Base-by-base conservation (phyloP, 2,888 invertebrate genomes). In the Cecidostiba fungosa region DNA sequence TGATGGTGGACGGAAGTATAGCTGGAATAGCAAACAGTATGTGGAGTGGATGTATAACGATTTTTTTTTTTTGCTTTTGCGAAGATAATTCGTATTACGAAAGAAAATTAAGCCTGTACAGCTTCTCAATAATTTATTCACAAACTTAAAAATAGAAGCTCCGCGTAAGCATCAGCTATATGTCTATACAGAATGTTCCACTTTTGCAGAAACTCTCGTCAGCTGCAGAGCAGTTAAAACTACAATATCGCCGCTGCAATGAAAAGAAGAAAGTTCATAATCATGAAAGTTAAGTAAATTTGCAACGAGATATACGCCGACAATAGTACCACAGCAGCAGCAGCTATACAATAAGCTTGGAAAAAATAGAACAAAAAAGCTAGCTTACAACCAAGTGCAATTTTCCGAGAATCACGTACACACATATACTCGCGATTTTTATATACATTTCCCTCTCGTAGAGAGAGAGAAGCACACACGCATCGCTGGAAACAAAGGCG, bases 281-380 rank as follows among this genome's bases (percentile, higher is more conserved):
- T 82, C 76, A 82, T 74, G 47, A 82, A 76, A 82, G 82, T 82
- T 76, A 69, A 76, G 82, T 23, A 76, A 82, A 82, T 76, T 32
- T 26, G 29, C 32, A 43, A 23, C 76, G 62, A n/a, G n/a, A n/a
- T 70, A 16, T 47, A 6, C 16, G 26, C n/a, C 72, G n/a, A 72
- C 72, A 72, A 74, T 74, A 3, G n/a, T n/a, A n/a, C n/a, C n/a
- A n/a, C n/a, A n/a, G n/a, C n/a, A n/a, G 29, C 32, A 36, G n/a
- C 78, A 54, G 62, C 39, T 3, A 47, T 23, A 19, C n/a, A n/a
- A n/a, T n/a, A n/a, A 32, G 26, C 14, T 19, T 36, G n/a, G 36
- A 8, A 72, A n/a, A 69, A 62, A n/a, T 14, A 0, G 14, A 23
- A 36, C n/a, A 74, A 82, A 74, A 66, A 81, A 29, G 19, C 14